Evolutionary conservation across 2,888 invertebrate species (phyloP), one percentile per base, ranked within the genome.

Genomic region (Hemaris fuciformis): DNA sequence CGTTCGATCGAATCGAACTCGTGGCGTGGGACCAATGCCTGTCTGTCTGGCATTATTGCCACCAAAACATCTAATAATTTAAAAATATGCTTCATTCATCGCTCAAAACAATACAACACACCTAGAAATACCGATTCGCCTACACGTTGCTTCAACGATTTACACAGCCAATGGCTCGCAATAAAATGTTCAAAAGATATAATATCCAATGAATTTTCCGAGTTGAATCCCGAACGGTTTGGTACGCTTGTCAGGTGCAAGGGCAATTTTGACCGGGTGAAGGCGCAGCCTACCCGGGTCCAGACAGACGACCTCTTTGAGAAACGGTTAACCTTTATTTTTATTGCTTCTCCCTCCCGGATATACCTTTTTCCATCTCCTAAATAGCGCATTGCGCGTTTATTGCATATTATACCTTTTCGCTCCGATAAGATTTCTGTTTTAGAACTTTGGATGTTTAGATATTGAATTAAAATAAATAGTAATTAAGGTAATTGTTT

Each of bases 241-340:
- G 69, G 68, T 64, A 71, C 63, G 63, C 69, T 64, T 61, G 84
- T 85, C 89, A 88, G 88, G 87, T 88, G 85, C 83, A 83, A 77
- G 75, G 72, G 79, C 83, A 81, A 87, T 88, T 85, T 78, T 71
- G 73, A 66, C 73, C 74, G 73, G 70, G 62, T 45, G 61, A 74
- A 73, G 70, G 73, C 71, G 64, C 69, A 71, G 71, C 75, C 75
- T 74, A 68, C 66, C 64, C 65, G 62, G 66, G 63, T 66, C 77
- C 78, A 82, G 81, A 79, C 83, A 78, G 77, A 34, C 61, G 46
- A 71, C 73, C 80, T 78, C 75, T 80, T 78, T 79, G 77, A 80
- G 79, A 76, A 79, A 79, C 80, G 80, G 77, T 78, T 79, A 77
- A 82, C 78, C 79, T 81, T 85, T 84, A 80, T 80, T 81, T 73